phyloP scores from a whole-genome alignment of 2,888 invertebrate species.

The Boloria selene region DNA sequence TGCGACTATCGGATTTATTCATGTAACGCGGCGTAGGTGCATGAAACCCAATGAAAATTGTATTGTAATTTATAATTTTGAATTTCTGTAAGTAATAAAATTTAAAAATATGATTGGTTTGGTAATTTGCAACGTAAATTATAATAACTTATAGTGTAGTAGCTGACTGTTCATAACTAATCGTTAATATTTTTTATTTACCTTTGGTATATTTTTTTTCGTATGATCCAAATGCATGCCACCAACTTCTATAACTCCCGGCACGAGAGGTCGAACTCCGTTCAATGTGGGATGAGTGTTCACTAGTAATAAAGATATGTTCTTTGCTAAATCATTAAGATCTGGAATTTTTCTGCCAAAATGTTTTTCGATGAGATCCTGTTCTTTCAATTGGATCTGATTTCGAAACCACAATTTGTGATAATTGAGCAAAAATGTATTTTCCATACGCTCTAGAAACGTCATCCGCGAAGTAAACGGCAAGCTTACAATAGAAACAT shows the following conservation, averaged over 20 bases:
- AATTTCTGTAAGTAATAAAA: too few relatives aligned
- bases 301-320: not conserved
- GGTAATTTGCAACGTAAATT: too few relatives aligned
- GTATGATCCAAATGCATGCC: conserved; percentile 54
- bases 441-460: conserved; percentile 75
- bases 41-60: conserved; percentile 6
- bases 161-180: not conserved
- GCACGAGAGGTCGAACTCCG: conserved; percentile 51
- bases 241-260: conserved; percentile 84
- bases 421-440: conserved; percentile 55
- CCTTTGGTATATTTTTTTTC: not conserved
- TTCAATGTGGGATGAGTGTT: conserved; percentile 6
- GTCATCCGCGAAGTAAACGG: conserved; percentile 73
- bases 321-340: conserved; percentile 2
- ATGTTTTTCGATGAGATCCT: conserved; percentile 57
- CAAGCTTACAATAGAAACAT: conserved; percentile 79
- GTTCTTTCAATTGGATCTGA: conserved; percentile 60
- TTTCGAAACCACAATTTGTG: conserved; percentile 63
- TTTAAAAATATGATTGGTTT: too few relatives aligned
- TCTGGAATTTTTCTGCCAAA: conserved; percentile 4
- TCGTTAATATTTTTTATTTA: not conserved
- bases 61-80: not conserved
- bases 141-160: too few relatives aligned
- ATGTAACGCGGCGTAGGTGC: conserved; percentile 25
- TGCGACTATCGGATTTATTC: not conserved